Conservation (phyloP, 2,113 vertebrate species). For the Campylorhamphus procurvoides region DNA sequence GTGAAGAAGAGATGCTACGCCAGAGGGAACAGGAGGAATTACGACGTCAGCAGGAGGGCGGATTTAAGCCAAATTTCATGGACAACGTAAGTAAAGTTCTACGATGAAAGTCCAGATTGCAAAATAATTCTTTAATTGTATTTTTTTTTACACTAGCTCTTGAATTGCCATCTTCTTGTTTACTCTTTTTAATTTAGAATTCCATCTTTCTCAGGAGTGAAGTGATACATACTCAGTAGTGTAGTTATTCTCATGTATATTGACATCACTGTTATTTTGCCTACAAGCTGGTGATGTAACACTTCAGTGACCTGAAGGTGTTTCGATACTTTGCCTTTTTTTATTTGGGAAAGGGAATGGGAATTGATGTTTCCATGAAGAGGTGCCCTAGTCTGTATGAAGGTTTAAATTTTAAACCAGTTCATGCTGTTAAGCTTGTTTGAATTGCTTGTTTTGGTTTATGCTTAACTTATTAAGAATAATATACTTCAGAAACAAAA, state of each 20-base stretch:
- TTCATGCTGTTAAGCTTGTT: not conserved
- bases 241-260: not conserved
- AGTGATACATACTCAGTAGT: not conserved
- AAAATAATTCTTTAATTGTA: not conserved
- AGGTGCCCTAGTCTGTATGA: not conserved
- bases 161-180: not conserved
- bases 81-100: conserved; percentile 88
- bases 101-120: not conserved
- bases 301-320: not conserved
- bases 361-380: not conserved
- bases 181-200: not conserved
- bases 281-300: not conserved
- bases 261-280: not conserved
- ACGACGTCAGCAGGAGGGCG: conserved; percentile 86
- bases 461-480: not conserved
- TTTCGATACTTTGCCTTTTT: not conserved
- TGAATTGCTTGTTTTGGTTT: not conserved
- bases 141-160: not conserved
- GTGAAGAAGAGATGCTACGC: conserved; percentile 93
- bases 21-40: conserved; percentile 94
- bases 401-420: not conserved
- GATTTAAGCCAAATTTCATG: conserved; percentile 91
- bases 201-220: not conserved
- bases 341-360: not conserved
- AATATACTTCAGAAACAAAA: not conserved